phyloP scores from a whole-genome alignment of 2,797 vertebrate species.

The Agapornis canus region DNA sequence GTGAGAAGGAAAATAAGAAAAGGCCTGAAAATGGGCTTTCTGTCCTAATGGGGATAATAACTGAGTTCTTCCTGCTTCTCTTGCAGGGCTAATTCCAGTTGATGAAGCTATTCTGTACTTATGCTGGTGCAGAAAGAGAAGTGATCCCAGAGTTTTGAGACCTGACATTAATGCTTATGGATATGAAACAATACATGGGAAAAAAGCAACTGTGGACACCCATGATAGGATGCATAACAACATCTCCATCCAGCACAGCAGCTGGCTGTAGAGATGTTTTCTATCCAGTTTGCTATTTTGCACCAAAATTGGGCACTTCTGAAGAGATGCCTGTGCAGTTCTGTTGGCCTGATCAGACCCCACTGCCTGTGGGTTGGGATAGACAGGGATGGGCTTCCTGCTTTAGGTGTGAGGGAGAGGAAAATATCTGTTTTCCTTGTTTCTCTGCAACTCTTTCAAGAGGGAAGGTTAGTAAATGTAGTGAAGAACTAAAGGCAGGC shows the following conservation, averaged over 20 bases:
- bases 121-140: fast-evolving
- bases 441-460: neutral
- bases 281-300: neutral
- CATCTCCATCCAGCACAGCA: neutral
- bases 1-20: neutral
- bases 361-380: neutral
- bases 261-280: neutral
- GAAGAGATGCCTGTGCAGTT: fast-evolving
- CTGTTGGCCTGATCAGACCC: neutral
- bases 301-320: neutral
- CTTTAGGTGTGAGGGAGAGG: neutral
- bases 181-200: neutral
- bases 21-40: neutral
- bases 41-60: neutral
- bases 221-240: neutral
- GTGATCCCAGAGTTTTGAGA: neutral
- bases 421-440: neutral
- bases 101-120: neutral
- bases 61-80: neutral
- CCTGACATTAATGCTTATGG: fast-evolving
- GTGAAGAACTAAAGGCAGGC: neutral
- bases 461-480: neutral
- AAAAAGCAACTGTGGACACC: neutral
- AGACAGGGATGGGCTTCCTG: neutral
- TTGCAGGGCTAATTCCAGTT: neutral